Conservation (phyloP, 2,113 vertebrate genomes). For the Bubo blakistoni region DNA sequence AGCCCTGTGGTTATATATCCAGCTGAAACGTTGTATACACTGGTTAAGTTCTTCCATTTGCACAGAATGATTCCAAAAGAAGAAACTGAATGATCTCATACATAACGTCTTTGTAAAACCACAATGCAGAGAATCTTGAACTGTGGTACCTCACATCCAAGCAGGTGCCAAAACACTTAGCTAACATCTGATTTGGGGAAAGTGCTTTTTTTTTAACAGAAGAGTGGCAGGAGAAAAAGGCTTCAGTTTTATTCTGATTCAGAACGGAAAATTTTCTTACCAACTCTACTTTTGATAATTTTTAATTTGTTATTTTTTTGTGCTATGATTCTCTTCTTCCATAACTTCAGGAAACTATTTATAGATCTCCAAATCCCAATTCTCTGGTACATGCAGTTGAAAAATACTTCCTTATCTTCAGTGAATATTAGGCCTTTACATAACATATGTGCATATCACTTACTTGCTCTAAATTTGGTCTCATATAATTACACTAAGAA, state of each 20-base stretch:
- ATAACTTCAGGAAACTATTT: not conserved
- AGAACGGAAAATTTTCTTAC: not conserved
- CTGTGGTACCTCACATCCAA: not conserved
- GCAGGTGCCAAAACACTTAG: not conserved
- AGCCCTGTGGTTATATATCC: not conserved
- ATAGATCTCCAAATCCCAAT: not conserved
- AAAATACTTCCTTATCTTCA: constrained; percentile 1
- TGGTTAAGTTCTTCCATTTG: not conserved
- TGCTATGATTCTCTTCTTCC: not conserved
- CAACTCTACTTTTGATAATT: not conserved
- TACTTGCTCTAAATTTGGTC: constrained; percentile 30
- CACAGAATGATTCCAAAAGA: not conserved
- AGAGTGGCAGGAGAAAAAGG: not conserved
- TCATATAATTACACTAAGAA: not conserved
- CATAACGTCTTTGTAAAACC: not conserved
- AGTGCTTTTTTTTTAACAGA: not conserved
- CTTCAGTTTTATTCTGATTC: not conserved
- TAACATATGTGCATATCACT: constrained; percentile 18
- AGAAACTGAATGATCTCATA: not conserved
- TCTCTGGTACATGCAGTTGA: not conserved
- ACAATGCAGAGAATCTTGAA: not conserved
- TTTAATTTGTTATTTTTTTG: not conserved
- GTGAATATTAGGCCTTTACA: constrained; percentile 37
- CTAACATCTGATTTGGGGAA: not conserved
- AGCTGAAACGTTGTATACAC: not conserved